A percentile compares a stretch with the other conserved stretches of the same genome.
Conservation (phyloP, 1,140 invertebrate species). For the Eriosoma lanigerum region DNA sequence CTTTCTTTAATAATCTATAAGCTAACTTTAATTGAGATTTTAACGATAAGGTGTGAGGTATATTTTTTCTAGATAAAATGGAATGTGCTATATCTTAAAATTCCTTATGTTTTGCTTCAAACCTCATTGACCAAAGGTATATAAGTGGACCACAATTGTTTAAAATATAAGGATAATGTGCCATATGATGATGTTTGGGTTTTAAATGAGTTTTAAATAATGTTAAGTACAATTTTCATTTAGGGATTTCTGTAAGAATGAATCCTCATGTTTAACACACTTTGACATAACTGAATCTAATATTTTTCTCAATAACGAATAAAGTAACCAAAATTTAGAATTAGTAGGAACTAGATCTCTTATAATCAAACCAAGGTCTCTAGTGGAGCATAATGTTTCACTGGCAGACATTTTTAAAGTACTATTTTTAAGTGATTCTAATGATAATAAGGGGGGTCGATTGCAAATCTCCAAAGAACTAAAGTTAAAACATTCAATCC, state of each 20-base stretch:
- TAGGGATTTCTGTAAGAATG: background rate
- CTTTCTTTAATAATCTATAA: background rate
- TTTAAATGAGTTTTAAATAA: constrained; percentile 17
- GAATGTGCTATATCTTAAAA: background rate
- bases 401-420: constrained; percentile 32
- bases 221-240: background rate
- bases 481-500: background rate
- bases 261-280: background rate
- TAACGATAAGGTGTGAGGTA: background rate
- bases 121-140: background rate
- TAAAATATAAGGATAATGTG: background rate
- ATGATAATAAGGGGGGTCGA: background rate
- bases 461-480: background rate
- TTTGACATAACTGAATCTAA: background rate
- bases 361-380: background rate
- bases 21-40: constrained; percentile 1
- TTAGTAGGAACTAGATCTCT: background rate
- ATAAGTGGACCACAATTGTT: background rate
- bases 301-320: background rate
- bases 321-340: background rate
- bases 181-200: constrained; percentile 12
- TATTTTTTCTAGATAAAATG: background rate
- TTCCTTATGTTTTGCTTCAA: background rate
- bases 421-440: background rate
- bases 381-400: no score